Evolutionary conservation across 2,888 invertebrate species (phyloP), one percentile per base, ranked within the genome.

Genomic region (Pelosia muscerda): DNA sequence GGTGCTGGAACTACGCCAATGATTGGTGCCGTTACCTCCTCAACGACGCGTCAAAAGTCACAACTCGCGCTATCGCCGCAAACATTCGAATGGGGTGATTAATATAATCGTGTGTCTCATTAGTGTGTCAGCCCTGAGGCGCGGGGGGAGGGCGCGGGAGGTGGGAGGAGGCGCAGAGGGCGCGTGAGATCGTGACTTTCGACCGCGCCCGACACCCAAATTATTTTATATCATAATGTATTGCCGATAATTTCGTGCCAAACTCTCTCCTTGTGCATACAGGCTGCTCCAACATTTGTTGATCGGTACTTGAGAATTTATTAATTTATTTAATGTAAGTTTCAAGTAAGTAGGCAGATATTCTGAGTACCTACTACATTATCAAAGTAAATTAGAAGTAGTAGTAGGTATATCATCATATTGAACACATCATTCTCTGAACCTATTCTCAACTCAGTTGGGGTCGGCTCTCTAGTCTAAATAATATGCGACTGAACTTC

Each of bases 141-240:
- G 23, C 38, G 53, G 28, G 67, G 49, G 68, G 55, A 49, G 66
- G 63, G 78, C 71, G 73, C 67, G 55, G 71, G 76, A 75, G 75
- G 74, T 60, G 72, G 62, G 62, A 76, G 25, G 15, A 42, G 26
- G 60, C 54, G 74, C 34, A 76, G 71, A 72, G 81, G 84, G 83
- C 81, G 85, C 87, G 86, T 86, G 83, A 82, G 85, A 88, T 90
- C 93, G 93, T 92, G 93, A 91, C 86, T 77, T 89, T 90, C 84
- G 88, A 86, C 88, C 86, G 86, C 86, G 79, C 65, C 72, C 72
- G 74, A 63, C 82, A 68, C 73, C 76, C 68, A 84, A 91, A 90
- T 92, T 88, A 91, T 91, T 92, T 90, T 89, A 90, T 90, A 89
- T 88, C 84, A 86, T 89, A 90, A 92, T 90, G 84, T 90, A 88